These are phyloP conservation scores for Cassiopea xamachana DNA, from an alignment of 30 jellyfish, hydroid and myxozoan genomes.

Conservation along the genomic window DNA sequence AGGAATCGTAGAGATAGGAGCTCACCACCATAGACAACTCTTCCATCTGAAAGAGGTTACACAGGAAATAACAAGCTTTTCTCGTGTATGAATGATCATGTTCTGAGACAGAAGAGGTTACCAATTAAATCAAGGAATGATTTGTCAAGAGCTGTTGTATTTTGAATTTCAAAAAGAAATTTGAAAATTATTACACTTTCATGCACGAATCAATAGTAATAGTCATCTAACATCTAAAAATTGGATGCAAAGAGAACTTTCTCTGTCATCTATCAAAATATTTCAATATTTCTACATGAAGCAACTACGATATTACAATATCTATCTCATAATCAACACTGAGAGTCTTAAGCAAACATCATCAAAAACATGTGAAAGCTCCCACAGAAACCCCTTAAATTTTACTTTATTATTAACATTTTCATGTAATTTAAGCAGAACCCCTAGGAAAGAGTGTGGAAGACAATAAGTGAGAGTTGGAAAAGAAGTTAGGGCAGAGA, in stretches of 20 bases:
- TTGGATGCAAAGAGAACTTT: no score
- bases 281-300: no score
- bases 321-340: no score
- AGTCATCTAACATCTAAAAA: no score
- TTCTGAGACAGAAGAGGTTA: not conserved
- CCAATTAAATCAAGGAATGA: no score
- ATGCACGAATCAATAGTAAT: no score
- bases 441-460: conserved; percentile 4
- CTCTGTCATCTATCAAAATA: no score
- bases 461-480: not conserved
- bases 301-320: no score
- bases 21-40: conserved; percentile 21
- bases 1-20: not conserved
- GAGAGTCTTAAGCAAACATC: no score
- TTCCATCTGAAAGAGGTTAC: conserved; percentile 20
- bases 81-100: not conserved
- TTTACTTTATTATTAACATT: not conserved
- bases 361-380: not conserved
- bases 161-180: no score
- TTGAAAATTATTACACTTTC: no score
- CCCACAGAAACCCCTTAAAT: not conserved
- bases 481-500: conserved; percentile 17
- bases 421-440: conserved; percentile 11
- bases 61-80: not conserved
- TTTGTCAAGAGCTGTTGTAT: no score